phyloP scores from a whole-genome alignment of 2,888 invertebrate species.

The Oscheius sp. region DNA sequence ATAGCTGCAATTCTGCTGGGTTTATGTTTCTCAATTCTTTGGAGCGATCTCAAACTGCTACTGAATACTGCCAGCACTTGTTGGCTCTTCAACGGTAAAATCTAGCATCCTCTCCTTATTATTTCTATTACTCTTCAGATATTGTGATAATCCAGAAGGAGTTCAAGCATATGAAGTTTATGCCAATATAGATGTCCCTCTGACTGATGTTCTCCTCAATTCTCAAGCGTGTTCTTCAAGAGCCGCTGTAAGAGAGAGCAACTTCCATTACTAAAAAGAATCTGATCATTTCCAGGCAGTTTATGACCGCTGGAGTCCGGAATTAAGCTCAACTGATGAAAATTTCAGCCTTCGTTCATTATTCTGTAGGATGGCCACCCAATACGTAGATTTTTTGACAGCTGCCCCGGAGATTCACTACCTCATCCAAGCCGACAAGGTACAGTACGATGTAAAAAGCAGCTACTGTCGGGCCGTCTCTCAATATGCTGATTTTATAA shows the following conservation, averaged over 20 bases:
- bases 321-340: not conserved
- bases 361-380: not conserved
- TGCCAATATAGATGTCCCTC: slow-evolving; percentile 5
- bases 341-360: not conserved
- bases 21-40: not conserved
- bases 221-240: slow-evolving; percentile 20
- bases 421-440: not conserved
- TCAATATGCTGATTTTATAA: not conserved
- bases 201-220: slow-evolving; percentile 14
- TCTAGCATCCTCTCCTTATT: too few relatives aligned
- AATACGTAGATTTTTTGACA: not conserved
- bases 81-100: not conserved
- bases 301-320: not conserved
- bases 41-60: not conserved
- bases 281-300: not conserved
- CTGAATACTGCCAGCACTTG: not conserved
- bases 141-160: not conserved
- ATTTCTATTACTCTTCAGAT: not conserved
- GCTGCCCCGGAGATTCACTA: slow-evolving; percentile 13
- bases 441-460: not conserved
- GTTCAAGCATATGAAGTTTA: slow-evolving; percentile 2
- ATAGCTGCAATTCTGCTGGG: not conserved
- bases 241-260: slow-evolving; percentile 1
- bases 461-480: too few relatives aligned
- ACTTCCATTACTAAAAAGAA: not conserved